Percentiles rank a stretch among this genome's conserved stretches.
Conservation (phyloP, 2,888 invertebrate species). For the Dicyrtoma fusca region DNA sequence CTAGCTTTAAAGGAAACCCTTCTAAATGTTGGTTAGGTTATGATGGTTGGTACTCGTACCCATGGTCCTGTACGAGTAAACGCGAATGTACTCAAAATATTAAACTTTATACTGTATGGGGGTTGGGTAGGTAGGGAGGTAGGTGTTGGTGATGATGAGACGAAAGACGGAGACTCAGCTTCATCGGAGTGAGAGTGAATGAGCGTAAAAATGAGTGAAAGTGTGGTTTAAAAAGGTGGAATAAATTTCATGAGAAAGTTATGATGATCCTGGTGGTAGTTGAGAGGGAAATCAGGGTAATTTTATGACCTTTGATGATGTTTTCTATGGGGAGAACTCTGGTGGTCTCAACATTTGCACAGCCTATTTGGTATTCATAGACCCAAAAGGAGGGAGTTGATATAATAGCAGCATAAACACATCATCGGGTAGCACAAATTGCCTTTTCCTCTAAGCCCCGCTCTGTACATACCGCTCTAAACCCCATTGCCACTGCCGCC, state of each 20-base stretch:
- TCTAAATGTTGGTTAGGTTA: neutral
- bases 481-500: too few species aligned
- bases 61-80: too few species aligned
- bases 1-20: neutral
- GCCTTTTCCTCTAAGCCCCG: constrained; percentile 51
- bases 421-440: constrained; percentile 52
- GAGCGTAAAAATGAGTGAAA: constrained; percentile 26
- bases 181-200: neutral
- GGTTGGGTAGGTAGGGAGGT: too few species aligned
- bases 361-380: constrained; percentile 50
- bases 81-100: too few species aligned
- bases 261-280: constrained; percentile 40
- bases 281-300: constrained; percentile 49
- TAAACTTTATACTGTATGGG: too few species aligned
- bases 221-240: constrained; percentile 10
- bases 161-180: too few species aligned
- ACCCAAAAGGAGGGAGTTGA: constrained; percentile 43
- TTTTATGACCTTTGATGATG: constrained; percentile 54
- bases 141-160: too few species aligned
- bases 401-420: constrained; percentile 52
- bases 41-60: too few species aligned
- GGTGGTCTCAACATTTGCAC: neutral
- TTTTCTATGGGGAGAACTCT: constrained; percentile 17
- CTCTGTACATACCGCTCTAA: constrained; percentile 41
- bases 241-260: constrained; percentile 35